Percentiles rank a stretch among this genome's conserved stretches.
Conservation (phyloP, 37 sponge, comb jelly and placozoan genomes). For the Cladorhizidae sp. region DNA sequence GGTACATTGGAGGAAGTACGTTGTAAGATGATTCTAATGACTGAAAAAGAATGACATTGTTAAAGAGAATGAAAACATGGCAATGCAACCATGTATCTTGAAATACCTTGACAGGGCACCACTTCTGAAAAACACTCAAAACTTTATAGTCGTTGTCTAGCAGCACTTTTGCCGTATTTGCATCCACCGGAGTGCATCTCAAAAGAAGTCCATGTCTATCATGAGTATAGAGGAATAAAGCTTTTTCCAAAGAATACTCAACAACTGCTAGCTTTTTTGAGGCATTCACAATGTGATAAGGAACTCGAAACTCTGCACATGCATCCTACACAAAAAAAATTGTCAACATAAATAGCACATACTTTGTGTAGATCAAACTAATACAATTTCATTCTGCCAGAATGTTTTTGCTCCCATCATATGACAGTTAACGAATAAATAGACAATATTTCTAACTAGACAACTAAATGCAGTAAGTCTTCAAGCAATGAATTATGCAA, state of each 20-base stretch:
- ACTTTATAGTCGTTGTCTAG: conserved; percentile 86
- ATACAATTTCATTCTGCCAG: too few species aligned
- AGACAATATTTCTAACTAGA: too few species aligned
- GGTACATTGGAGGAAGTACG: conserved; percentile 22
- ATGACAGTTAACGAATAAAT: too few species aligned
- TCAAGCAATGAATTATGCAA: too few species aligned
- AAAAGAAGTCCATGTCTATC: conserved; percentile 75
- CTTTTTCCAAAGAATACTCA: conserved; percentile 55
- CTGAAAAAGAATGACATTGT: conserved; percentile 1
- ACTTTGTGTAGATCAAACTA: too few species aligned
- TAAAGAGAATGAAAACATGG: background rate
- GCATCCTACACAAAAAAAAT: conserved; percentile 62
- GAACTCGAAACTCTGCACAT: conserved; percentile 72
- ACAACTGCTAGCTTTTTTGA: conserved; percentile 69
- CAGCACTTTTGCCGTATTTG: conserved; percentile 64
- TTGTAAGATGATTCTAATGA: conserved; percentile 4
- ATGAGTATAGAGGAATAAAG: conserved; percentile 44
- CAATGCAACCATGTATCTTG: background rate
- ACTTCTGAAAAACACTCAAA: conserved; percentile 74
- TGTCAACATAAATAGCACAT: too few species aligned
- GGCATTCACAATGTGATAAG: conserved; percentile 62
- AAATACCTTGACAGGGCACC: conserved; percentile 93
- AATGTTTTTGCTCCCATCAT: too few species aligned
- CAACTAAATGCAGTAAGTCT: too few species aligned
- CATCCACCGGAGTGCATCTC: conserved; percentile 67